Percentiles rank a stretch among this genome's conserved stretches.
phyloP scores from a whole-genome alignment of 2,888 invertebrate genomes.

The Cyclophora albipunctata region DNA sequence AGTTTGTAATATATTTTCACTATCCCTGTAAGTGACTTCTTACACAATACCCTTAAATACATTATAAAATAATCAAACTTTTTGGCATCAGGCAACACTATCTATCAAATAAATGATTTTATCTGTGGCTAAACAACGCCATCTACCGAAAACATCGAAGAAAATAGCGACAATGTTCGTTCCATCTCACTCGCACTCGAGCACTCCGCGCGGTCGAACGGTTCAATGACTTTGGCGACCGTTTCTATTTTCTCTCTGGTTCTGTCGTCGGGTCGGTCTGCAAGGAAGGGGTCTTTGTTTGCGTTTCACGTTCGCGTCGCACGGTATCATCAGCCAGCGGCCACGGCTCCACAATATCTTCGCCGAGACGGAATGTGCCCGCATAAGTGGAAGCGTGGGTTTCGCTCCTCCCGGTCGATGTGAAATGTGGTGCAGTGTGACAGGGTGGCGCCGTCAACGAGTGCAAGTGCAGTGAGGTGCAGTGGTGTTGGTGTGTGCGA shows the following conservation, averaged over 20 bases:
- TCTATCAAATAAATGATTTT: no score
- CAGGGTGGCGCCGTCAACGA: constrained; percentile 67
- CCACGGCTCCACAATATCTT: constrained; percentile 56
- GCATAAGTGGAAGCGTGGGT: constrained; percentile 70
- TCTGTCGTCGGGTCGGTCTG: constrained; percentile 59
- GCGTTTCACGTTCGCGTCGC: constrained; percentile 72
- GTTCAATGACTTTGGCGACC: constrained; percentile 74
- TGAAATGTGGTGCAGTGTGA: constrained; percentile 66
- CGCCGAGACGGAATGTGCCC: constrained; percentile 71
- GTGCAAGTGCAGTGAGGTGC: constrained; percentile 74
- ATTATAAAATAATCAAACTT: no score
- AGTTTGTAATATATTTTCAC: constrained; percentile 27
- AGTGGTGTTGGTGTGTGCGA: constrained; percentile 59
- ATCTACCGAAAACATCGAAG: constrained; percentile 34
- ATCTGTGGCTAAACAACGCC: constrained; percentile 27
- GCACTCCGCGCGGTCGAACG: constrained; percentile 51
- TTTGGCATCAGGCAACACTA: no score
- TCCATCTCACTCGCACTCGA: constrained; percentile 62
- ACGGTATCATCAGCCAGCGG: constrained; percentile 54
- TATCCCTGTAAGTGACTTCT: no score
- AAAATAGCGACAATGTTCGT: constrained; percentile 15
- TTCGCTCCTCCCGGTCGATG: constrained; percentile 67
- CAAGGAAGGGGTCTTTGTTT: constrained; percentile 72
- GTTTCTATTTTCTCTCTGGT: constrained; percentile 76
- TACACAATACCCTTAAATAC: no score